phyloP scores from a whole-genome alignment of 2,888 invertebrate species.

The Caradrina clavipalpis region DNA sequence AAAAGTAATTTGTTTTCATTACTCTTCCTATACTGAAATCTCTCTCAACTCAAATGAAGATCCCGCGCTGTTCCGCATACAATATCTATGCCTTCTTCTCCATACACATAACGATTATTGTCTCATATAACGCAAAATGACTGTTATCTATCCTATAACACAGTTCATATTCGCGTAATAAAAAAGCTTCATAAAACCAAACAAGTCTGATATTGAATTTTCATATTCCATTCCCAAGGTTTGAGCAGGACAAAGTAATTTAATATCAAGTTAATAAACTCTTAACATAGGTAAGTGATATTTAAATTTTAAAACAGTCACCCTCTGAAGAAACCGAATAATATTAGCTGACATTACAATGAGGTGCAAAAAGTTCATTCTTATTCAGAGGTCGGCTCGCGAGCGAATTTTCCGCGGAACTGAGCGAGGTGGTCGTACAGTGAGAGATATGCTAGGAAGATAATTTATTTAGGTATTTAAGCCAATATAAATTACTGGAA shows the following conservation, averaged over 20 bases:
- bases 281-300: slow-evolving; percentile 62
- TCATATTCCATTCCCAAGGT: slow-evolving; percentile 38
- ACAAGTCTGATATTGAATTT: slow-evolving; percentile 45
- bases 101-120: slow-evolving; percentile 21
- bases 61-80: slow-evolving; percentile 3
- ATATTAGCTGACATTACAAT: slow-evolving; percentile 68
- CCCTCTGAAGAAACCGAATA: slow-evolving; percentile 70
- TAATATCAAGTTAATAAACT: slow-evolving; percentile 66
- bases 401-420: slow-evolving; percentile 73
- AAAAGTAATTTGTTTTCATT: too few relatives aligned
- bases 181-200: slow-evolving; percentile 28
- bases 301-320: slow-evolving; percentile 66
- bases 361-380: slow-evolving; percentile 81
- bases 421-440: slow-evolving; percentile 20
- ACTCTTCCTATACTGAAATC: too few relatives aligned
- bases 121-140: slow-evolving; percentile 13
- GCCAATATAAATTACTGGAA: too few relatives aligned
- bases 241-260: slow-evolving; percentile 62
- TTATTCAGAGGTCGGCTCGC: slow-evolving; percentile 75
- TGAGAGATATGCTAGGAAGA: slow-evolving; percentile 31
- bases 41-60: not conserved
- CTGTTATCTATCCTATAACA: slow-evolving; percentile 15
- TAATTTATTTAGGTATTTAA: not conserved
- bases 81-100: not conserved
- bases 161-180: slow-evolving; percentile 13